Evolutionary conservation across 2,888 invertebrate species (phyloP).

Genomic region (Spodoptera exigua): DNA sequence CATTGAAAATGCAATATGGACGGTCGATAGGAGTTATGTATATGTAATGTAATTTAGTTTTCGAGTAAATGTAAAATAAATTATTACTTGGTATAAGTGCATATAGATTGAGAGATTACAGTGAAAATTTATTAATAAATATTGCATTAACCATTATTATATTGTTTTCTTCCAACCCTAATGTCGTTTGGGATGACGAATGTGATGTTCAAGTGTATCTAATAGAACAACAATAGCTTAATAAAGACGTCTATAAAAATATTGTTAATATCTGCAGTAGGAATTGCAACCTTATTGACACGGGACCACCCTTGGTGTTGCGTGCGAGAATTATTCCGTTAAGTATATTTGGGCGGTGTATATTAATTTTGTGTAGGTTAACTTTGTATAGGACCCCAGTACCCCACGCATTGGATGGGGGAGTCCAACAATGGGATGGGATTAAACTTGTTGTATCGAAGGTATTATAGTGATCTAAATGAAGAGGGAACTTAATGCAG

Average conservation of each 20-base stretch:
- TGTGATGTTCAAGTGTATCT: conserved; percentile 72
- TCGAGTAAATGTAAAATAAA: conserved; percentile 85
- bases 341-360: conserved; percentile 83
- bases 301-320: conserved; percentile 63
- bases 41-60: conserved; percentile 78
- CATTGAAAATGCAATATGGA: conserved; percentile 84
- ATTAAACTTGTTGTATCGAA: conserved; percentile 84
- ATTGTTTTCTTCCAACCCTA: conserved; percentile 65
- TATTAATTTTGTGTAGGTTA: conserved; percentile 83
- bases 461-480: conserved; percentile 81
- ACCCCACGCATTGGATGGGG: conserved; percentile 69
- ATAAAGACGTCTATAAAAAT: conserved; percentile 70
- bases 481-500: conserved; percentile 57
- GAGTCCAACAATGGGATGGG: conserved; percentile 81
- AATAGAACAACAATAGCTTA: conserved; percentile 73
- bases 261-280: conserved; percentile 61
- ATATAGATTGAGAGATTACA: conserved; percentile 87
- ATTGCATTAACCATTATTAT: conserved; percentile 84
- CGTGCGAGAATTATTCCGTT: conserved; percentile 73
- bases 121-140: conserved; percentile 88
- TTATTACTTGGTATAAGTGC: conserved; percentile 86
- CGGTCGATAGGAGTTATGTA: conserved; percentile 75
- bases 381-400: conserved; percentile 63
- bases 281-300: conserved; percentile 63
- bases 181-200: conserved; percentile 70